These are phyloP conservation scores for Rhabditoides inermis DNA, from an alignment of 2,888 invertebrate species.

Conservation along the genomic window DNA sequence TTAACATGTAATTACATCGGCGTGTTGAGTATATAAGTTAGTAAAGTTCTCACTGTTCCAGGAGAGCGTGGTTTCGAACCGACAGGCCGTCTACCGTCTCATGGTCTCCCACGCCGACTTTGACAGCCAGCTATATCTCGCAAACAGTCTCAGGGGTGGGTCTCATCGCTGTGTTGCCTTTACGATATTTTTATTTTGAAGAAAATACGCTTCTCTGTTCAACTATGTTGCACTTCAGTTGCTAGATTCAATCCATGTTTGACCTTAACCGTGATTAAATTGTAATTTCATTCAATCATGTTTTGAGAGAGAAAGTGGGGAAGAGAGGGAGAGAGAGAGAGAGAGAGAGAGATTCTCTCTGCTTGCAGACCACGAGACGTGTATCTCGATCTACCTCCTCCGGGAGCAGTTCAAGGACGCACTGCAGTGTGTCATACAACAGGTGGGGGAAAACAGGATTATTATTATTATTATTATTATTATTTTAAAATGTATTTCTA, in stretches of 20 bases:
- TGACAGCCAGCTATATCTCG: constrained; percentile 76
- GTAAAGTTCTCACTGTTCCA: constrained; percentile 38
- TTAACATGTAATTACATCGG: background rate
- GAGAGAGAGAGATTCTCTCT: no score
- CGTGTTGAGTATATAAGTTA: background rate
- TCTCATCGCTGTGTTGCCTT: no score
- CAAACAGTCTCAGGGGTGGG: constrained; percentile 68
- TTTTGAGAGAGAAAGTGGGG: no score
- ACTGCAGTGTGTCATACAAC: constrained; percentile 65
- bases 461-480: no score
- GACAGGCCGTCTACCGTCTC: constrained; percentile 75
- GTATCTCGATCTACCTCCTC: constrained; percentile 79
- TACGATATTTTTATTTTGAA: no score
- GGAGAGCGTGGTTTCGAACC: constrained; percentile 73
- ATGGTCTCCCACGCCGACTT: constrained; percentile 90
- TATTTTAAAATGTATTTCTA: no score
- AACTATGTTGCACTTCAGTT: background rate
- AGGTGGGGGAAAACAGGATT: no score
- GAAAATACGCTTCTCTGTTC: no score
- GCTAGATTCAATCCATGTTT: no score
- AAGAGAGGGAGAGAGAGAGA: no score
- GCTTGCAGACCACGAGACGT: constrained; percentile 72
- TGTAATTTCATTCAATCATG: no score
- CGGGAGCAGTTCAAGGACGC: constrained; percentile 64
- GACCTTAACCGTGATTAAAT: no score